Evolutionary conservation across 2,888 invertebrate species (phyloP), one percentile per base, ranked within the genome.

Genomic region (Pachycephus smyrnensis): DNA sequence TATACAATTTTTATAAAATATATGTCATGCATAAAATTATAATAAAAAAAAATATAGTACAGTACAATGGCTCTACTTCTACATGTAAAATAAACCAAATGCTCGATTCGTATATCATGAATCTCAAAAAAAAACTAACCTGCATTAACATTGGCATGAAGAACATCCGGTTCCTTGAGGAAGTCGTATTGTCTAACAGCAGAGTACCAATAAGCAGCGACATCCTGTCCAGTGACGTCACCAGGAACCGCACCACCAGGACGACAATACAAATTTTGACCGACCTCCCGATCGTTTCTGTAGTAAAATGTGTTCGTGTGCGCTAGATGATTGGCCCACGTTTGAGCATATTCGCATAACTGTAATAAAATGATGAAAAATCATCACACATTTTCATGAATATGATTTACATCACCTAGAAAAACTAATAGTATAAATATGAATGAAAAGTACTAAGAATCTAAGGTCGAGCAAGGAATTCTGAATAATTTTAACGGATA

Each of bases 281-380:
- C 97, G 40, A 96, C 95, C 86, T 95, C 95, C 75, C 94, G 94
- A 90, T 96, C 95, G 90, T 95, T 95, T 83, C 96, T 93, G 91
- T 96, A 95, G 91, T 94, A 94, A 92, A 97, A 96, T 86, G 94
- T 94, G 89, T 96, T 95, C 4, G 95, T 96, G 90, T 96, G 95
- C 15, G 97, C 97, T 86, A 97, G 92, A 87, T 97, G 95, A 91
- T 97, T 97, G 9, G 97, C 97, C 97, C 97, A 97, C 69, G 96
- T 95, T 92, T 97, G 97, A 75, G 96, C 96, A 89, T 95, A 94
- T 89, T 95, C 94, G 89, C 96, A 96, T 71, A 96, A 90, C 96
- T 96, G 92, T 32, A 92, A 92, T 37, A 37, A 37, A 37, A 37
- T 37, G 12, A 37, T 12, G 37, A 37, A 3, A 37, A 37, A 37